A percentile compares a stretch with the other conserved stretches of the same genome.
phyloP scores from a whole-genome alignment of 2,797 vertebrate species.

The Tolypeutes matacus region DNA sequence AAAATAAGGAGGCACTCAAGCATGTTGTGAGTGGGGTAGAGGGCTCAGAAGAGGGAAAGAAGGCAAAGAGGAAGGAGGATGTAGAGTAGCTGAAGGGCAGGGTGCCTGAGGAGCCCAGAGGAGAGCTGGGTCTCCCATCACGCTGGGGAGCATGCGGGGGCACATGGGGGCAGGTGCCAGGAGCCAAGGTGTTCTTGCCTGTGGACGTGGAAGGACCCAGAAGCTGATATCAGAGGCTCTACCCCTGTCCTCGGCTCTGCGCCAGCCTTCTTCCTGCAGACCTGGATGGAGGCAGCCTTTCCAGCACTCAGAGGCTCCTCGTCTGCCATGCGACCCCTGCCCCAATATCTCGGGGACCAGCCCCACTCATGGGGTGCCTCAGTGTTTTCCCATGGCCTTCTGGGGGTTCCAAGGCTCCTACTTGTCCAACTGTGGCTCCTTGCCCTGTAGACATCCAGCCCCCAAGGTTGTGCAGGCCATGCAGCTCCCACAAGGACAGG shows the following conservation, averaged over 20 bases:
- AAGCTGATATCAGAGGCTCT: rapidly evolving
- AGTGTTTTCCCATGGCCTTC: neutral
- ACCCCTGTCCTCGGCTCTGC: neutral
- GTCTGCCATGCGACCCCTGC: neutral
- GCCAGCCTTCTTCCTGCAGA: neutral
- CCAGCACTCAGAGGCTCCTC: no score
- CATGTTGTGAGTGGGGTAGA: neutral
- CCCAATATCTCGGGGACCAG: rapidly evolving
- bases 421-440: no score
- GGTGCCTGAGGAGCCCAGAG: neutral
- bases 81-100: no score
- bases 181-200: neutral
- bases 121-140: neutral
- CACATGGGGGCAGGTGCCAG: no score
- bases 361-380: rapidly evolving
- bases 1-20: neutral
- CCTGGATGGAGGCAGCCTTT: neutral
- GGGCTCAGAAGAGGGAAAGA: no score
- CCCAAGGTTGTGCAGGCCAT: no score
- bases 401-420: neutral
- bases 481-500: neutral
- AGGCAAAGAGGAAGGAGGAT: neutral
- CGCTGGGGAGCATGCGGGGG: rapidly evolving
- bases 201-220: neutral
- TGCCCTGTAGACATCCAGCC: neutral